Evolutionary conservation across 2,797 vertebrate genomes (phyloP), one percentile per base, ranked within the genome.

Genomic region (Bufotes viridis): DNA sequence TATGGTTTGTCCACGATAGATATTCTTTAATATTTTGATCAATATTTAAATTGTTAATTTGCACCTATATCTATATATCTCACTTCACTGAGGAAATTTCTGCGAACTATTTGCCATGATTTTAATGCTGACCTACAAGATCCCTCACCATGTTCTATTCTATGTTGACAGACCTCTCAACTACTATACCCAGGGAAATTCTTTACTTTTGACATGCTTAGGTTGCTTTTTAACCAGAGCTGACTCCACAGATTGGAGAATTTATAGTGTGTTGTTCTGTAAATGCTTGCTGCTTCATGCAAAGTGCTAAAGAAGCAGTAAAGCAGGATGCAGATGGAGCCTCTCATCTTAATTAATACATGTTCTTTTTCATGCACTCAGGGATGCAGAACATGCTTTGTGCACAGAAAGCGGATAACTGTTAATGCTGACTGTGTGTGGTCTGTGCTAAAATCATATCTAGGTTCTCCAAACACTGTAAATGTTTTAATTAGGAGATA

Each of bases 361-460:
- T 49, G 49, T 63, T 78, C 58, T 78, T 10, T 51, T 75, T 63
- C 70, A 76, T 78, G 58, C 58, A n/a, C 72, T 26, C 58, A 85
- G 9, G 58, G 83, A 85, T 53, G 55, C 83, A 85, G 83, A 85
- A 85, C 72, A 85, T 78, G 83, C 65, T 63, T 53, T 76, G 83
- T 20, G 24, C 83, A 26, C n/a, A 53, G 58, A 85, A 78, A 63
- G 70, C 29, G 11, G 72, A 78, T 78, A 53, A 60, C 13, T 15
- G 22, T 51, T 72, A 63, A 7, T 85, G 83, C 72, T 76, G 72
- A 76, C 72, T 75, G 14, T 34, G 57, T 55, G 69, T 34, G 9
- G 14, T 61, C 57, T 61, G 29, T 63, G 57, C 26, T 61, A 81
- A 34, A 61, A 12, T 76, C 11, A n/a, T 76, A 34, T 34, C 26